phyloP scores from a whole-genome alignment of 2,888 invertebrate genomes.

The Apamea anceps region DNA sequence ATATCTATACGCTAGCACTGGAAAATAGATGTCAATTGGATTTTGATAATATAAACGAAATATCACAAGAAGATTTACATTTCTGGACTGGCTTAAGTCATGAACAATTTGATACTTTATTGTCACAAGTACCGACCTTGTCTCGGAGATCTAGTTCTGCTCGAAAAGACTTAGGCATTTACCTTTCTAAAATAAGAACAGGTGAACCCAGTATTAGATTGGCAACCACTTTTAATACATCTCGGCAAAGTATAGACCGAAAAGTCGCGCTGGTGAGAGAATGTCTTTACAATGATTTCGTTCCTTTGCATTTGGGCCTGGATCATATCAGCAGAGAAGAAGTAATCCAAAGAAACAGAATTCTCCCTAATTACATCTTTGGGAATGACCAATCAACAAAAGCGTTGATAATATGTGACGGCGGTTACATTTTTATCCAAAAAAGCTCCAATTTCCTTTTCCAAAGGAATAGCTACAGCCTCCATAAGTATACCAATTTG shows the following conservation, averaged over 20 bases:
- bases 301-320: constrained; percentile 36
- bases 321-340: constrained; percentile 32
- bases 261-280: constrained; percentile 7
- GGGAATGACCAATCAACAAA: constrained; percentile 15
- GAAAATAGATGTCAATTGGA: constrained; percentile 30
- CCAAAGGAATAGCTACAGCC: constrained; percentile 53
- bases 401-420: constrained; percentile 34
- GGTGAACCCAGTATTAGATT: constrained; percentile 38
- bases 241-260: constrained; percentile 14
- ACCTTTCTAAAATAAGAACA: constrained; percentile 44
- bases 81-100: constrained; percentile 37
- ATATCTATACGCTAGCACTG: constrained; percentile 25
- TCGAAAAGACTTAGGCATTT: constrained; percentile 26
- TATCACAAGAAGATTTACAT: constrained; percentile 28
- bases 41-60: constrained; percentile 35
- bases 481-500: constrained; percentile 40
- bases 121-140: constrained; percentile 30
- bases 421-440: constrained; percentile 50
- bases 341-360: constrained; percentile 15
- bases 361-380: constrained; percentile 3
- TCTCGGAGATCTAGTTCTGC: constrained; percentile 17
- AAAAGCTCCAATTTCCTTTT: constrained; percentile 54
- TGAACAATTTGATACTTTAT: constrained; percentile 25
- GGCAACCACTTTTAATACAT: constrained; percentile 18
- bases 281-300: constrained; percentile 31